These are phyloP conservation scores for Eupithecia abbreviata DNA, from an alignment of 2,888 invertebrate species.

Conservation along the genomic window DNA sequence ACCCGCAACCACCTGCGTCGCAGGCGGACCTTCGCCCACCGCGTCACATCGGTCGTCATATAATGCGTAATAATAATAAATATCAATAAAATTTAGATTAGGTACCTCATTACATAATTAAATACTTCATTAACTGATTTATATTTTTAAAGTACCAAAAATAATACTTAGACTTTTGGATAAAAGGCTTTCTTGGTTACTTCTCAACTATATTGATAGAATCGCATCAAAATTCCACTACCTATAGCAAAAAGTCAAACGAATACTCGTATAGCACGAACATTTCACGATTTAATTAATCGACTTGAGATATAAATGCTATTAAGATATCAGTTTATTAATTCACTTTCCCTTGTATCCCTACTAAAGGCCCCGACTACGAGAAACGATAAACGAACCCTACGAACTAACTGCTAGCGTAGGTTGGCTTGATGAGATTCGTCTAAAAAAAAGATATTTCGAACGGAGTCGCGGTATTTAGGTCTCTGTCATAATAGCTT, in stretches of 20 bases:
- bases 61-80: no score
- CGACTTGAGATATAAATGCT: slow-evolving; percentile 14
- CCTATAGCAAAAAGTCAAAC: background rate
- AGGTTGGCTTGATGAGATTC: background rate
- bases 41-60: no score
- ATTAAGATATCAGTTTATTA: slow-evolving; percentile 18
- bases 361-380: background rate
- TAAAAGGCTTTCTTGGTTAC: no score
- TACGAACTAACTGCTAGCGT: background rate
- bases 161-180: no score
- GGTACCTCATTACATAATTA: no score
- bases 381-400: background rate
- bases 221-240: background rate
- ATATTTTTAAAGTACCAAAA: no score
- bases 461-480: no score
- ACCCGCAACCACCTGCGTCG: no score
- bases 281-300: background rate
- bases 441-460: background rate
- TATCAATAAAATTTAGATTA: no score
- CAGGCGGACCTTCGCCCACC: no score
- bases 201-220: no score
- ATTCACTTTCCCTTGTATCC: background rate
- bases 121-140: no score
- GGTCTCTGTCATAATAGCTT: background rate
- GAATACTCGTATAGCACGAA: background rate